Evolutionary conservation across 2,888 invertebrate species (phyloP), one percentile per base, ranked within the genome.

Genomic region (Oligia fasciuncula): DNA sequence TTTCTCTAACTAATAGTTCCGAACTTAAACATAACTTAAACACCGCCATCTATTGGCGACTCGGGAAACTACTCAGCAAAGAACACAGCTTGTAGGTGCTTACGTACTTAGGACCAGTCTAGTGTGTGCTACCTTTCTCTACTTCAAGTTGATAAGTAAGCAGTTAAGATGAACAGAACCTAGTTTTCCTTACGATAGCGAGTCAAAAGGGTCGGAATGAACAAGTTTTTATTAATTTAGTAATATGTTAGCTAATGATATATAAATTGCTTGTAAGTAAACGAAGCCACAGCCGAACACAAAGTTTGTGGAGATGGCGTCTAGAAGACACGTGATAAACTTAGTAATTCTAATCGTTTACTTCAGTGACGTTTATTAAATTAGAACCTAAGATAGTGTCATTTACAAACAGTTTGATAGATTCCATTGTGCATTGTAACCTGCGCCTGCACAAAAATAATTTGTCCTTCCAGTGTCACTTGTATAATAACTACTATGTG

Each of bases 1-100:
- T 85, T 87, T 87, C 85, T 75, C 77, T 87, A 73, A 67, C 85
- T 85, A 76, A 86, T 80, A 85, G 73, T 85, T 87, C 0, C 1
- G 14, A 76, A 87, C 75, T 84, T 72, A 80, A 85, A 87, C 87
- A 72, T 76, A 86, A 86, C 80, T 84, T 83, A n/a, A 69, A 60
- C 73, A 65, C 8, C 69, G 87, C 80, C 84, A 85, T 85, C 87
- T 77, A 80, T 73, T 49, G 80, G 74, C 46, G 43, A 70, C 73
- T 54, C 4, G 40, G 35, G 66, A 14, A 76, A 84, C 74, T 80
- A 84, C 80, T 83, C 54, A 0, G 72, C 40, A 73, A 84, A 77
- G 87, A 84, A 77, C 80, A 87, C 84, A 75, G 19, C 13, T 46
- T 62, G 23, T 8, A 65, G n/a, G 65, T 65, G 69, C 83, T 83